Percentiles rank a stretch among this genome's conserved stretches.
phyloP scores from a whole-genome alignment of 2,888 invertebrate genomes.

The Stenchaetothrips biformis region DNA sequence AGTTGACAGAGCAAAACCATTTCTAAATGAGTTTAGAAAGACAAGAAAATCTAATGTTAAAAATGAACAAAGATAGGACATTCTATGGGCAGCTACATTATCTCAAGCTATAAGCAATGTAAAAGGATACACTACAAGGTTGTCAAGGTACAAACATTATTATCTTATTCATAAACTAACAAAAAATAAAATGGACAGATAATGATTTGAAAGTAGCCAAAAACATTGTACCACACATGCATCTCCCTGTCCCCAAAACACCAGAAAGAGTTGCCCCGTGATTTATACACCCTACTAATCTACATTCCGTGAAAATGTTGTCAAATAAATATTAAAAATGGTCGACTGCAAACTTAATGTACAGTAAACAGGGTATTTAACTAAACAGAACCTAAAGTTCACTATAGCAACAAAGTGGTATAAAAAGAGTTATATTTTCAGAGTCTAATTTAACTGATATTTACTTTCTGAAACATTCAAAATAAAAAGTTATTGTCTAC shows the following conservation, averaged over 20 bases:
- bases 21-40: too few relatives aligned
- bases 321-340: too few relatives aligned
- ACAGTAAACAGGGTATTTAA: too few relatives aligned
- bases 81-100: too few relatives aligned
- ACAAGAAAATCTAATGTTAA: too few relatives aligned
- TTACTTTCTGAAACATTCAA: conserved; percentile 25
- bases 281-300: too few relatives aligned
- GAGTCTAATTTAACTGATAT: neutral
- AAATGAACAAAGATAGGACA: too few relatives aligned
- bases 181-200: neutral
- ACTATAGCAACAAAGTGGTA: neutral
- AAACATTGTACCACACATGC: neutral
- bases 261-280: neutral
- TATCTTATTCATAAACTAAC: neutral
- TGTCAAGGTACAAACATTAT: neutral
- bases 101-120: neutral
- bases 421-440: neutral
- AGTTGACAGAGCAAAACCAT: too few relatives aligned
- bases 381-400: neutral
- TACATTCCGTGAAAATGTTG: too few relatives aligned
- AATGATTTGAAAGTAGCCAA: too few relatives aligned
- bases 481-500: neutral
- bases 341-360: too few relatives aligned
- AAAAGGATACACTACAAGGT: neutral
- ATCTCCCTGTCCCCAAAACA: neutral